phyloP scores from a whole-genome alignment of 2,888 invertebrate species.

The Erebia aethiops region DNA sequence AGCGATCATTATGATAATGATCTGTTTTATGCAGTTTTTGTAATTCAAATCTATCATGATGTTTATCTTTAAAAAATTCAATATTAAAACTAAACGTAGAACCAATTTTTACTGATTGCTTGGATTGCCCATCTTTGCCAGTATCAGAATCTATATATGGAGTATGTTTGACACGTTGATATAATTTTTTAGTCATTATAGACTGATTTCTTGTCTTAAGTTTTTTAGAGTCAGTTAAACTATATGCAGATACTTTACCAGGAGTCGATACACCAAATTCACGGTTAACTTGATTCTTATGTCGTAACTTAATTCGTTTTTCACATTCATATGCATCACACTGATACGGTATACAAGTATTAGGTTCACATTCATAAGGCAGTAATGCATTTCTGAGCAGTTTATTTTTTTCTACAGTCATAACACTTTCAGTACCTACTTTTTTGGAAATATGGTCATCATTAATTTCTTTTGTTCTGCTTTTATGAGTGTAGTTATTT shows the following conservation, averaged over 20 bases:
- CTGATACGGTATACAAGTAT: slow-evolving; percentile 51
- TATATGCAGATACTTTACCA: slow-evolving; percentile 40
- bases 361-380: slow-evolving; percentile 55
- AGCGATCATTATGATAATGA: background rate
- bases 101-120: slow-evolving; percentile 42
- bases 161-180: slow-evolving; percentile 11
- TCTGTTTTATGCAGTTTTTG: slow-evolving; percentile 7
- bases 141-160: background rate
- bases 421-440: slow-evolving; percentile 27
- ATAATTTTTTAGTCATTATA: slow-evolving; percentile 15
- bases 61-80: slow-evolving; percentile 44
- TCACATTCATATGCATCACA: slow-evolving; percentile 52
- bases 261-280: slow-evolving; percentile 35
- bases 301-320: slow-evolving; percentile 48
- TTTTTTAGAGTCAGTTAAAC: slow-evolving; percentile 32
- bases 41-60: slow-evolving; percentile 14
- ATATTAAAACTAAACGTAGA: slow-evolving; percentile 44
- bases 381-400: slow-evolving; percentile 29
- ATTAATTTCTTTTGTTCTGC: background rate
- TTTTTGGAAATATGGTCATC: background rate
- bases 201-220: slow-evolving; percentile 39
- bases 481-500: background rate
- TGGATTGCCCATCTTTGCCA: background rate
- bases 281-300: slow-evolving; percentile 37
- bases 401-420: slow-evolving; percentile 33